A percentile compares a stretch with the other conserved stretches of the same genome.
phyloP scores from a whole-genome alignment of 2,113 vertebrate genomes.

The Hemiscyllium ocellatum region DNA sequence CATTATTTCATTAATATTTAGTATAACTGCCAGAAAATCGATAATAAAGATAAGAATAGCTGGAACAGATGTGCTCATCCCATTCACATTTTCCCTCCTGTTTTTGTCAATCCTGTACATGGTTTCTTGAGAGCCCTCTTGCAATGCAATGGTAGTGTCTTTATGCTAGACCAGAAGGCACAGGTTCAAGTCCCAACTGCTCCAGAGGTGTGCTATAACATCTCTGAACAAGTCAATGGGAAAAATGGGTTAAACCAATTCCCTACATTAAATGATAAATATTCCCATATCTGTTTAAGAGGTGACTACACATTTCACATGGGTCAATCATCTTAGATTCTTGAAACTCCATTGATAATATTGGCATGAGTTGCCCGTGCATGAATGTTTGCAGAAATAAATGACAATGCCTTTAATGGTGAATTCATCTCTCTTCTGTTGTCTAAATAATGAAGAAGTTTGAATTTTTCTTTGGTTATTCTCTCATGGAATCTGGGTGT shows the following conservation, averaged over 20 bases:
- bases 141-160: too few relatives aligned
- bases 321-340: background rate
- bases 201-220: too few relatives aligned
- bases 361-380: background rate
- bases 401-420: background rate
- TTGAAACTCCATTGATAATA: background rate
- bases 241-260: background rate
- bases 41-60: background rate
- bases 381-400: background rate
- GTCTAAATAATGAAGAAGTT: background rate
- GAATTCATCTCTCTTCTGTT: background rate
- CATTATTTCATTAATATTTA: background rate
- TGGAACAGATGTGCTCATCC: background rate
- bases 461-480: background rate
- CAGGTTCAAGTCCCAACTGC: too few relatives aligned
- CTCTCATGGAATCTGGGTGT: too few relatives aligned
- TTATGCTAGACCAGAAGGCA: too few relatives aligned
- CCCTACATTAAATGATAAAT: background rate
- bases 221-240: too few relatives aligned
- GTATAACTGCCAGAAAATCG: background rate
- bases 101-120: background rate
- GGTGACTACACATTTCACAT: background rate
- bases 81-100: background rate
- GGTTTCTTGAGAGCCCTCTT: background rate
- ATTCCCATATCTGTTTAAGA: background rate